Evolutionary conservation across 2,113 vertebrate genomes (phyloP).

Genomic region (Capra hircus): DNA sequence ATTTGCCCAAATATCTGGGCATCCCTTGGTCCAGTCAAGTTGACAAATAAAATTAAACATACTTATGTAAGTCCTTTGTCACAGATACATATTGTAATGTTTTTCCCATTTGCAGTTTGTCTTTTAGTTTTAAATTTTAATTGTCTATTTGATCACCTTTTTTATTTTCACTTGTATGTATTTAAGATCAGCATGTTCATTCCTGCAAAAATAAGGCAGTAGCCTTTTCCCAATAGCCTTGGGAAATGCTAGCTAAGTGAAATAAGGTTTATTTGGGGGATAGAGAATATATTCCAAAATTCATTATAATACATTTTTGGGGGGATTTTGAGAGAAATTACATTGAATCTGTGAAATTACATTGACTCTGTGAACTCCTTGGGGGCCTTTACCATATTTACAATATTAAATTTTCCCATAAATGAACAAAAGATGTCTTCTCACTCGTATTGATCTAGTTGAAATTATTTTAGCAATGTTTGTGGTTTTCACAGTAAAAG

Average conservation of each 20-base stretch:
- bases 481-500: background rate
- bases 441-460: background rate
- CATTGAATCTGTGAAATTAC: background rate
- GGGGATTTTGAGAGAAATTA: background rate
- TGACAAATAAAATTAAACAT: background rate
- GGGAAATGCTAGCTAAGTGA: background rate
- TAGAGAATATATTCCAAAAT: background rate
- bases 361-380: background rate
- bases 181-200: background rate
- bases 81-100: background rate
- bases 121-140: background rate
- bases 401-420: background rate
- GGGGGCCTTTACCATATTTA: background rate
- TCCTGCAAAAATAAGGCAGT: background rate
- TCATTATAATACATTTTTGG: background rate
- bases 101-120: background rate
- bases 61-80: background rate
- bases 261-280: background rate
- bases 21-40: background rate
- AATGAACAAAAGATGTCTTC: background rate
- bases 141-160: background rate
- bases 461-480: background rate
- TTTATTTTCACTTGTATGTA: background rate
- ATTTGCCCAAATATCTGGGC: background rate
- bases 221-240: background rate